Evolutionary conservation across 2,113 vertebrate genomes (phyloP), one percentile per base, ranked within the genome.

Genomic region (Irena cyanogastra): DNA sequence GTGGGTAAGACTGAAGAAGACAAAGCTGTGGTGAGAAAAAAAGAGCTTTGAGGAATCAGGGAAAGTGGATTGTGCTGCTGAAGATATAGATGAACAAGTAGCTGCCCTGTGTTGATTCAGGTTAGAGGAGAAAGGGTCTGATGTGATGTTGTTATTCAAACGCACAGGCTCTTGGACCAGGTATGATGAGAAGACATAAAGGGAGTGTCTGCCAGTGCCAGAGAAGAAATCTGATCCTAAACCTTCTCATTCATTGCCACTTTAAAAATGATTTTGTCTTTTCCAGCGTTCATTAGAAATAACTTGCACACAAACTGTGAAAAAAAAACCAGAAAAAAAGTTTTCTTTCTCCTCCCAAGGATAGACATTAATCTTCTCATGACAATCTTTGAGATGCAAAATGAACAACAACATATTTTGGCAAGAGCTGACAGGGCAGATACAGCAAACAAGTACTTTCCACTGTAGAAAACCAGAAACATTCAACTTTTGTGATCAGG

Each of bases 401-500:
- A 94, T 69, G 70, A 95, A 71, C 53, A 66, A 87, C 11, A 56
- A 30, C 64, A 74, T 3, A 47, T 97, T 96, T 91, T 96, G 93
- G 81, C 95, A 97, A 96, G 87, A 94, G 16, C 50, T 93, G 60
- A 77, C 39, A 72, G 60, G 52, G 71, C 82, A 95, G 35, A 72
- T 93, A 59, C 45, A 92, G 44, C 56, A 87, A 88, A 96, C 39
- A 70, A 81, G 80, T 81, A 66, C 53, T 96, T 97, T 94, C 90
- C 86, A 80, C 91, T 60, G 47, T 68, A 83, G 90, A 87, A 91
- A 96, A 95, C 70, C 52, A 94, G 95, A 97, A 97, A 26, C 31
- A 87, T 90, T 83, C 47, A 69, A 87, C 69, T 80, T 97, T 89
- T 97, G 89, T 93, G 83, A 96, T 90, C 75, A n/a, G 60, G 7